Conservation (phyloP, 2,113 vertebrate species). For the Pangasianodon gigas region DNA sequence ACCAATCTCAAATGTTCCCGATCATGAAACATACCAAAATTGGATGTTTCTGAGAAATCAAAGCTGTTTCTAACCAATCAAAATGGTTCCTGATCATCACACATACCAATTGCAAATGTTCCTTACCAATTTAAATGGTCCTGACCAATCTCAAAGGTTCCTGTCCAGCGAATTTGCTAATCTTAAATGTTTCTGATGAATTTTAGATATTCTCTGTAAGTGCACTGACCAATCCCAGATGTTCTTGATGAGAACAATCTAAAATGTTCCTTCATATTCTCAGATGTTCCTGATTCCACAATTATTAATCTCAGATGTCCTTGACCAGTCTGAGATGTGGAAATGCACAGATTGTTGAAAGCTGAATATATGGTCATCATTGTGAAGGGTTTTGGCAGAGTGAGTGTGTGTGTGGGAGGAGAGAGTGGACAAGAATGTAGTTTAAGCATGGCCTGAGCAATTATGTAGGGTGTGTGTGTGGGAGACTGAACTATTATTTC, state of each 20-base stretch:
- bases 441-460: conserved; percentile 25
- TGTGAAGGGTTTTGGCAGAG: background rate
- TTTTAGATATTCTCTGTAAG: background rate
- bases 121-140: too few species aligned
- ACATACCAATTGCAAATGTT: background rate
- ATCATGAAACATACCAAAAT: background rate
- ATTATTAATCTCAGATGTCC: background rate
- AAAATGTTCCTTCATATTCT: background rate
- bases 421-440: conserved; percentile 26
- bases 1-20: background rate
- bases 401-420: conserved; percentile 6
- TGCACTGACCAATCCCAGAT: background rate
- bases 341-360: conserved; percentile 19
- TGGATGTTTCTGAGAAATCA: background rate
- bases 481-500: conserved; percentile 26
- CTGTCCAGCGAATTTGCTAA: background rate
- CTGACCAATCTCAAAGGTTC: background rate
- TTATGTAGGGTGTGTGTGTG: conserved; percentile 35
- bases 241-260: background rate
- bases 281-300: background rate
- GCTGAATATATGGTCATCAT: conserved; percentile 9
- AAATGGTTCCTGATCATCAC: background rate
- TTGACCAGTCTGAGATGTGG: background rate
- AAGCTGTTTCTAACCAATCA: background rate
- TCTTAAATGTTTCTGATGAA: background rate